Evolutionary conservation across 2,888 invertebrate species (phyloP).

Genomic region (Pammene fasciana): DNA sequence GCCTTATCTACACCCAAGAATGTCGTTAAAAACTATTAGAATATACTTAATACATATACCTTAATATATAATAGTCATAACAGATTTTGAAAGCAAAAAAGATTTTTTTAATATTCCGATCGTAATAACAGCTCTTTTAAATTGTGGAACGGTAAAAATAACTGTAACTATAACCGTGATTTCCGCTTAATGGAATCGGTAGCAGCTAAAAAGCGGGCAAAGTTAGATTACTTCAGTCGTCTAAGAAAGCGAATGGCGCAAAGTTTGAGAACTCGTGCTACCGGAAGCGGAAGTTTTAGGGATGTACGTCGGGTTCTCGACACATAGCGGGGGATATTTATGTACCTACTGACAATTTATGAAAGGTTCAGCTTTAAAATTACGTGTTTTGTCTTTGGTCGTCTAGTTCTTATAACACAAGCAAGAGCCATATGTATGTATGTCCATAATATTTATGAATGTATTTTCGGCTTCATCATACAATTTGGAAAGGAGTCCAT

Average conservation of each 20-base stretch:
- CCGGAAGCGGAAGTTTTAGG: constrained; percentile 29
- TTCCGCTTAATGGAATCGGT: constrained; percentile 3
- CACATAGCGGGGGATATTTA: neutral
- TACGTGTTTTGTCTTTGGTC: no score
- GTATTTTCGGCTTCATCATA: no score
- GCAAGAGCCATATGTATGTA: no score
- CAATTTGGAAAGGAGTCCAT: no score
- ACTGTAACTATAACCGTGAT: constrained; percentile 7
- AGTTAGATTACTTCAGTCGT: constrained; percentile 32
- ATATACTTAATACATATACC: no score
- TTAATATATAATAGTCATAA: no score
- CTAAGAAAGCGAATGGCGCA: constrained; percentile 20
- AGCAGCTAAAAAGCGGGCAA: constrained; percentile 10
- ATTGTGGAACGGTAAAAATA: neutral
- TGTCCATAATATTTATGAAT: no score
- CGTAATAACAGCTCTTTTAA: neutral
- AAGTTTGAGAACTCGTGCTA: constrained; percentile 31
- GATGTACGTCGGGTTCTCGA: constrained; percentile 14
- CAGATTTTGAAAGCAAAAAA: no score
- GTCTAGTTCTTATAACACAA: no score
- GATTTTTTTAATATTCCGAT: no score
- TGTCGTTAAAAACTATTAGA: no score
- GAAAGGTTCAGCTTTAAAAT: neutral
- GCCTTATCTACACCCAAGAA: no score
- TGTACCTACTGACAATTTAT: neutral